Conservation (phyloP, 92 coral and sea anemone species). For the Chrysogorgia sp. region DNA sequence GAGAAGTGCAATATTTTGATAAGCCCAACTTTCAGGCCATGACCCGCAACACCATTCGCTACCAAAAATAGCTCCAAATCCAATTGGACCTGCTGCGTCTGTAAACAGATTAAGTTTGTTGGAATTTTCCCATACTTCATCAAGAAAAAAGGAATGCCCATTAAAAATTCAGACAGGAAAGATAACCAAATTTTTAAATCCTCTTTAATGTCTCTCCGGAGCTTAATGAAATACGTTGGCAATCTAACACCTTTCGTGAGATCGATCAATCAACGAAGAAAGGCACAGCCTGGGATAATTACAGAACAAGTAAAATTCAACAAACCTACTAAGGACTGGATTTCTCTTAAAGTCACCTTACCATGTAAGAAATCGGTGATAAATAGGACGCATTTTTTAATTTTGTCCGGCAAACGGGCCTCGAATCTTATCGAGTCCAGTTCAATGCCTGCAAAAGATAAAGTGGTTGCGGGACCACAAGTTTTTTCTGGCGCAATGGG, state of each 20-base stretch:
- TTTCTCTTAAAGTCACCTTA: too few species aligned
- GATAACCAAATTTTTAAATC: constrained; percentile 38
- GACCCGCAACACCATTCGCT: constrained; percentile 50
- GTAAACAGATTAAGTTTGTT: constrained; percentile 39
- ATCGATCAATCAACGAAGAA: too few species aligned
- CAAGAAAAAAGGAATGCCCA: constrained; percentile 32
- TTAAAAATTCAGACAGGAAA: constrained; percentile 27
- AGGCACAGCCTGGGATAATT: too few species aligned
- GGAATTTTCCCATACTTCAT: constrained; percentile 37
- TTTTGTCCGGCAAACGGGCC: too few species aligned
- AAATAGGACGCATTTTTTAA: too few species aligned
- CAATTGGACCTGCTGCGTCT: constrained; percentile 51
- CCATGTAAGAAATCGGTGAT: too few species aligned
- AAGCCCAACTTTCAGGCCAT: constrained; percentile 41
- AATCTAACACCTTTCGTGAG: neutral
- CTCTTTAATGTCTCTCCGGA: constrained; percentile 32
- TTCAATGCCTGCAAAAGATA: too few species aligned
- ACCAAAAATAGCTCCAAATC: constrained; percentile 55
- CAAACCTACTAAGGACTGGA: too few species aligned
- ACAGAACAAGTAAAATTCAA: too few species aligned
- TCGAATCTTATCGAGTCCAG: too few species aligned
- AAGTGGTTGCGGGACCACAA: too few species aligned
- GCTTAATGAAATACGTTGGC: constrained; percentile 41
- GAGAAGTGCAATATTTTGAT: constrained; percentile 37
- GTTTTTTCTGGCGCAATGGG: neutral